Conservation (phyloP, 2,888 invertebrate species). For the Mythimna lalbum region DNA sequence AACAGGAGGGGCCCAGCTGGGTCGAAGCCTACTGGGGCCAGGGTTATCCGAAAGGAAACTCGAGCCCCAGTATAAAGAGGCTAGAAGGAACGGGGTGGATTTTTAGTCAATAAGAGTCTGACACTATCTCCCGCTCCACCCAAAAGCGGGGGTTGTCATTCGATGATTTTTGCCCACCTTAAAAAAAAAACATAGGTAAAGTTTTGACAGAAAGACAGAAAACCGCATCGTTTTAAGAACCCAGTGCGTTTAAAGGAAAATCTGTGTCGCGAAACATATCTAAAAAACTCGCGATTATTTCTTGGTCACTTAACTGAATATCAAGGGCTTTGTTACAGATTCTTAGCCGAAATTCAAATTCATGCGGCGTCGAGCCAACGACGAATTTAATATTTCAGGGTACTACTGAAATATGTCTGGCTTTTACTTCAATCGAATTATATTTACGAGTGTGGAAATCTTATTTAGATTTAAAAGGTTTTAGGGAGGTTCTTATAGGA, state of each 20-base stretch:
- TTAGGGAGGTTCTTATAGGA: neutral
- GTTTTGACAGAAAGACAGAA: too few species aligned
- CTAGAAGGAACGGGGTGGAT: too few species aligned
- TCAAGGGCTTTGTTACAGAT: constrained; percentile 45
- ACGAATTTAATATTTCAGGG: constrained; percentile 38
- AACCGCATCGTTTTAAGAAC: neutral
- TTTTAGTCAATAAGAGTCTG: too few species aligned
- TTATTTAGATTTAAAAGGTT: neutral
- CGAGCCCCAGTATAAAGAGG: too few species aligned
- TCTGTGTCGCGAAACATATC: constrained; percentile 28
- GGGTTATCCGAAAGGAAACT: too few species aligned
- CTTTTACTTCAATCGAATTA: constrained; percentile 25
- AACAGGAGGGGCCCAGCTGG: too few species aligned
- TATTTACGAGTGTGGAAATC: constrained; percentile 25
- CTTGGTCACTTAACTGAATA: constrained; percentile 58
- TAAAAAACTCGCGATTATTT: constrained; percentile 47
- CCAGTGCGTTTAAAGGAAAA: constrained; percentile 46
- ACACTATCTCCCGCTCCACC: too few species aligned
- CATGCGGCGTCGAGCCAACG: constrained; percentile 31
- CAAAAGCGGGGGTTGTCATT: too few species aligned
- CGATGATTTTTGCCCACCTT: too few species aligned
- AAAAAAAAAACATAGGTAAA: too few species aligned
- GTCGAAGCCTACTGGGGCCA: too few species aligned
- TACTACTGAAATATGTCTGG: constrained; percentile 25
- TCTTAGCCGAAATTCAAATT: constrained; percentile 48